phyloP scores from a whole-genome alignment of 2,888 invertebrate genomes.

The Pachycephus smyrnensis region DNA sequence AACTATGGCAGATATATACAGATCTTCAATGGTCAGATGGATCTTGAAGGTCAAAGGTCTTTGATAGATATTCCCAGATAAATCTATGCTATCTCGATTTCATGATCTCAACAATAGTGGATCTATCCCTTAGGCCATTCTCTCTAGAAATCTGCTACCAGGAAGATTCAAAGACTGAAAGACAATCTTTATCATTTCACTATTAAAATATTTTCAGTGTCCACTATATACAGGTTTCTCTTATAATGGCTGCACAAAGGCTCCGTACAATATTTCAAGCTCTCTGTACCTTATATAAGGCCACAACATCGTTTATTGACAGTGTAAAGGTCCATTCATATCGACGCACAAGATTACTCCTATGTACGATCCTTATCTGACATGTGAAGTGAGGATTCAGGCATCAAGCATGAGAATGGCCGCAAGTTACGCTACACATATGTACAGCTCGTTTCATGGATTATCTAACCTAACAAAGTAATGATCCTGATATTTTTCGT shows the following conservation, averaged over 20 bases:
- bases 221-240: not conserved
- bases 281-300: not conserved
- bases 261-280: not conserved
- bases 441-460: not conserved
- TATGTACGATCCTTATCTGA: conserved; percentile 34
- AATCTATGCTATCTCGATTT: conserved; percentile 45
- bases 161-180: not conserved
- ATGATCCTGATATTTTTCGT: not conserved
- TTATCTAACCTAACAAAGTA: not conserved
- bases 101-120: conserved; percentile 11
- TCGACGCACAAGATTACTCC: not conserved
- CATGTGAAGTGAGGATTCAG: conserved; percentile 31
- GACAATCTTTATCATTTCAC: not conserved
- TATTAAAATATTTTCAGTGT: not conserved
- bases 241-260: not conserved
- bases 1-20: conserved; percentile 26
- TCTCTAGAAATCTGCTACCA: not conserved
- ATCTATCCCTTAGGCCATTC: not conserved
- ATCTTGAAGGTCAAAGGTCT: conserved; percentile 46
- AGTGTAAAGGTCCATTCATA: not conserved
- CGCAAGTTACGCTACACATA: not conserved
- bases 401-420: not conserved
- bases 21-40: conserved; percentile 44
- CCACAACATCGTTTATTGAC: conserved; percentile 4
- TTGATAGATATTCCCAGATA: conserved; percentile 48